Base-by-base conservation (phyloP, 2,113 vertebrate species). In the Synodontis membranacea region DNA sequence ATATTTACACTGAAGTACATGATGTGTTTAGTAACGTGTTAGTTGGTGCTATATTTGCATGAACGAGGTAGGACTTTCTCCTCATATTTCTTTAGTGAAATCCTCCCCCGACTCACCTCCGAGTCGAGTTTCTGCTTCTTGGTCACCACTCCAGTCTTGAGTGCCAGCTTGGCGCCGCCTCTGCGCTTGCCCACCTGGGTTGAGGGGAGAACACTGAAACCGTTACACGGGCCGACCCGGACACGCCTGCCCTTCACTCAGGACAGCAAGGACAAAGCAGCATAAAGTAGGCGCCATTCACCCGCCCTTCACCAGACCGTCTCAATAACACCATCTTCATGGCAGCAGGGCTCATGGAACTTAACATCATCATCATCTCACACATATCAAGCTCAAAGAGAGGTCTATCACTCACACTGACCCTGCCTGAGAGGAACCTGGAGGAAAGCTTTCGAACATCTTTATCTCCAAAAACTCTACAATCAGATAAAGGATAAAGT, bases 181-280 rank as follows among this genome's bases (percentile, higher is more conserved):
- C 97, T 94, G 95, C 97, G 96, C 94, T 97, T 97, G 95, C 97
- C 97, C 96, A 98, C 97, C 97, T 98, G 97, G 96, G 96, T 96
- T 96, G 96, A 96, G 96, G 96, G 96, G 95, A 98, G 94, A 98
- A 97, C 95, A 97, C 97, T 97, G 96, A 96, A 94, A 97, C 96
- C 96, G 95, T 98, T 98, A 97, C 91, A 94, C 93, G 95, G 94
- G 96, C 93, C 93, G 94, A 92, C 56, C 42, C 15, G 91, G 94
- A 94, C 93, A 89, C 92, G 92, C 88, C 92, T 93, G 95, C 92
- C 91, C 94, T 95, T 94, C 96, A 94, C 93, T 95, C 95, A 86
- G 96, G 95, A 95, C 95, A 95, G 96, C 92, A 96, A 95, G 48
- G 92, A 92, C 86, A 91, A 92, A 93, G 93, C 93, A 92, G 89